Conservation (phyloP, 2,888 invertebrate species). For the Apodemia hepburni region DNA sequence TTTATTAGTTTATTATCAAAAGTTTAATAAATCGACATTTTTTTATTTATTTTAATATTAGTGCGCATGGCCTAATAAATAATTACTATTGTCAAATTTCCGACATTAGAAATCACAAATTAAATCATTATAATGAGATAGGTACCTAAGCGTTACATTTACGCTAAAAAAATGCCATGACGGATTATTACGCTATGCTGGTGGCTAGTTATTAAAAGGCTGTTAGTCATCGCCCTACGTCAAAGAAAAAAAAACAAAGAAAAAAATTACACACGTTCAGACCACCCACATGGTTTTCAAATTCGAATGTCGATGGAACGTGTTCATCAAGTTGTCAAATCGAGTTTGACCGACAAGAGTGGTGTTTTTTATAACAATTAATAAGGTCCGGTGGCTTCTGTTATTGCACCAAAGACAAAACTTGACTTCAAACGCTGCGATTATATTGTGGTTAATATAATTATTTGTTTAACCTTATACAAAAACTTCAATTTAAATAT, state of each 20-base stretch:
- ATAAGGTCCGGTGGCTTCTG: conserved; percentile 44
- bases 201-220: conserved; percentile 70
- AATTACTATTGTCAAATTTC: background rate
- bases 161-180: conserved; percentile 47
- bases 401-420: conserved; percentile 29
- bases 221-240: conserved; percentile 66
- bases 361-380: conserved; percentile 47
- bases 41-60: background rate
- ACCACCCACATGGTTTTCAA: conserved; percentile 74
- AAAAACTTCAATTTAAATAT: too few species aligned
- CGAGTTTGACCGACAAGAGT: conserved; percentile 73
- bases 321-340: conserved; percentile 79
- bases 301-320: conserved; percentile 64
- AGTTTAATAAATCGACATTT: background rate
- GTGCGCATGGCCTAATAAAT: too few species aligned
- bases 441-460: conserved; percentile 28
- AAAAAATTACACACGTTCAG: conserved; percentile 52
- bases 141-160: conserved; percentile 33
- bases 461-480: background rate
- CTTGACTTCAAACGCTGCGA: conserved; percentile 14
- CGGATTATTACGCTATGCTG: conserved; percentile 61
- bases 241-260: conserved; percentile 50
- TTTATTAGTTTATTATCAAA: background rate
- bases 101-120: background rate
- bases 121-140: background rate